These are phyloP conservation scores for Apocheima hispidaria DNA, from an alignment of 2,888 invertebrate genomes.

Conservation along the genomic window DNA sequence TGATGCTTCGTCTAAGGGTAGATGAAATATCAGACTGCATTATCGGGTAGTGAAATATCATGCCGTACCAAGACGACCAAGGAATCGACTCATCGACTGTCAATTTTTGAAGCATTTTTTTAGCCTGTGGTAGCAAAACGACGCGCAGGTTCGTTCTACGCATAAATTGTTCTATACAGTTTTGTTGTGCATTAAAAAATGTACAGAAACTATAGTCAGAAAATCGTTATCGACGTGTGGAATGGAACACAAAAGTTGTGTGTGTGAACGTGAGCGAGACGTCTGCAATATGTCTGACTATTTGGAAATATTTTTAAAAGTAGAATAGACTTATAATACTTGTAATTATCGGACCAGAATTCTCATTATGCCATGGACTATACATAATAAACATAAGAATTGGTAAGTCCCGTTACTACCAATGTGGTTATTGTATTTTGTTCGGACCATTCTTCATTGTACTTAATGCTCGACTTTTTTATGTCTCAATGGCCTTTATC, in stretches of 20 bases:
- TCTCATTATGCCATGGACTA: conserved; percentile 72
- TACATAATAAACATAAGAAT: conserved; percentile 69
- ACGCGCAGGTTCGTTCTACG: conserved; percentile 58
- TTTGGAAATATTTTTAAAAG: conserved; percentile 86
- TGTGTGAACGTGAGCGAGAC: conserved; percentile 76
- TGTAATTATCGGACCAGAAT: conserved; percentile 58
- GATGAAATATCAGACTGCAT: too few species aligned
- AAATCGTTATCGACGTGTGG: conserved; percentile 64
- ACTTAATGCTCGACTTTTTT: conserved; percentile 78
- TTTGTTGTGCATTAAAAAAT: conserved; percentile 44
- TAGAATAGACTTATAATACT: conserved; percentile 71
- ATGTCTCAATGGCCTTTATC: conserved; percentile 85
- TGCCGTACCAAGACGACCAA: too few species aligned
- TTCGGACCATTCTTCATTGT: conserved; percentile 65
- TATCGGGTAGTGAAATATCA: too few species aligned
- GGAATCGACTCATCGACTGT: too few species aligned
- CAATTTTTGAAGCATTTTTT: background rate
- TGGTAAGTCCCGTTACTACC: conserved; percentile 64
- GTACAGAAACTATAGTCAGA: conserved; percentile 55
- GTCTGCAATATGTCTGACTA: conserved; percentile 86
- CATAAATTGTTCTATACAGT: conserved; percentile 50
- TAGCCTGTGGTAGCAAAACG: conserved; percentile 21
- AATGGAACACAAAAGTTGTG: conserved; percentile 71
- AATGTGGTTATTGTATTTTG: conserved; percentile 52
- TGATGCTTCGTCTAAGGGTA: too few species aligned